Evolutionary conservation across 2,888 invertebrate genomes (phyloP).

Genomic region (Phanerotoma sp.): DNA sequence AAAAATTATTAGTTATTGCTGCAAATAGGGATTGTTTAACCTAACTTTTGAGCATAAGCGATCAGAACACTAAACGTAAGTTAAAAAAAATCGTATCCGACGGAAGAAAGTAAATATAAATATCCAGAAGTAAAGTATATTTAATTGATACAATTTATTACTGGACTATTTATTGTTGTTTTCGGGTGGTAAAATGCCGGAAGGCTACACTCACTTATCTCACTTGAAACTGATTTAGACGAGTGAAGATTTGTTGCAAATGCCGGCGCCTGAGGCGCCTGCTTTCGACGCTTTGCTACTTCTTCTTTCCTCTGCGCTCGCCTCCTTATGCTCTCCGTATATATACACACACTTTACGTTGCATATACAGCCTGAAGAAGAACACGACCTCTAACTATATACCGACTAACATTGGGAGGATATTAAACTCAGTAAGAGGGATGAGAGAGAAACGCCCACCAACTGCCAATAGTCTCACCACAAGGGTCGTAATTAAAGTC

Average conservation of each 20-base stretch:
- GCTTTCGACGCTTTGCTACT: slow-evolving; percentile 14
- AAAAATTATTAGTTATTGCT: too few species aligned
- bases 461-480: slow-evolving; percentile 39
- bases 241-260: slow-evolving; percentile 53
- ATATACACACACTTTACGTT: too few species aligned
- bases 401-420: not conserved
- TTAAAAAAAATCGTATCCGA: not conserved
- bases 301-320: slow-evolving; percentile 15
- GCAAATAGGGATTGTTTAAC: too few species aligned
- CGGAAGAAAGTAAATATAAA: slow-evolving; percentile 21
- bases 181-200: slow-evolving; percentile 3
- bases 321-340: too few species aligned
- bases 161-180: not conserved
- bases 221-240: slow-evolving; percentile 54
- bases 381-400: not conserved
- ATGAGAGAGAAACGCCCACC: slow-evolving; percentile 38
- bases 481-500: slow-evolving; percentile 34
- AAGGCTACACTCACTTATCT: slow-evolving; percentile 45
- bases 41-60: too few species aligned
- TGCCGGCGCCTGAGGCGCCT: slow-evolving; percentile 33
- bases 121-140: too few species aligned
- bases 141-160: too few species aligned
- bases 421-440: slow-evolving; percentile 15
- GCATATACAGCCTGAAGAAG: too few species aligned
- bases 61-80: not conserved